phyloP scores from a whole-genome alignment of 1,140 invertebrate genomes.

The Mesaphorura yosii region DNA sequence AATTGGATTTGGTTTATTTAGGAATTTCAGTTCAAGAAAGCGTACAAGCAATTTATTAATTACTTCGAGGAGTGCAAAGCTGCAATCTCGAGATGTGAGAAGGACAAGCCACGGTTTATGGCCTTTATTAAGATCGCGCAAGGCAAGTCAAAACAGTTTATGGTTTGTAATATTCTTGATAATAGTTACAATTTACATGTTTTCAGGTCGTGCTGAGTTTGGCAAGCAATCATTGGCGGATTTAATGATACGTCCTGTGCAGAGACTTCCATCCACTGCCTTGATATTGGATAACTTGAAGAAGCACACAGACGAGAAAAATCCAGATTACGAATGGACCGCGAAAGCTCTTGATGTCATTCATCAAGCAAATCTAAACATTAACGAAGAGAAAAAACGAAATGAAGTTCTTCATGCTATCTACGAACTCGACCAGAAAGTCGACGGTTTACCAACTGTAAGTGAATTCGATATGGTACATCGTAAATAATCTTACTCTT shows the following conservation, averaged over 20 bases:
- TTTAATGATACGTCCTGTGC: slow-evolving; percentile 88
- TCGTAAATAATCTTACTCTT: slow-evolving; percentile 7
- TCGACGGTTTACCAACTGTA: slow-evolving; percentile 91
- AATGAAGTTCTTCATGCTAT: slow-evolving; percentile 88
- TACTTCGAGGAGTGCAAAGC: slow-evolving; percentile 95
- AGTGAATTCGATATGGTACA: slow-evolving; percentile 38
- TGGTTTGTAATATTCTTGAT: background rate
- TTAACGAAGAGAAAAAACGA: slow-evolving; percentile 93
- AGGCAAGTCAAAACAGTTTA: slow-evolving; percentile 38
- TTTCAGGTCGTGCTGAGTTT: slow-evolving; percentile 66
- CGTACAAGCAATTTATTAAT: slow-evolving; percentile 95
- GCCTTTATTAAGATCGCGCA: slow-evolving; percentile 94
- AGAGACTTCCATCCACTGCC: slow-evolving; percentile 87
- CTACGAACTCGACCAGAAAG: slow-evolving; percentile 96
- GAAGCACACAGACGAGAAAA: slow-evolving; percentile 75
- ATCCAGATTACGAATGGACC: slow-evolving; percentile 70
- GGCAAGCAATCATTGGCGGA: slow-evolving; percentile 87
- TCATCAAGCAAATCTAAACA: slow-evolving; percentile 86
- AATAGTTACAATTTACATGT: slow-evolving; percentile 6
- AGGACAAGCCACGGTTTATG: slow-evolving; percentile 85
- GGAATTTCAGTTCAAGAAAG: slow-evolving; percentile 67
- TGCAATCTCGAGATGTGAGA: slow-evolving; percentile 77
- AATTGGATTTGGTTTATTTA: slow-evolving; percentile 22
- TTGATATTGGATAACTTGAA: slow-evolving; percentile 86
- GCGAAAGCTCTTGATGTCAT: slow-evolving; percentile 73